Base-by-base conservation (phyloP, 2,797 vertebrate species). In the Pipistrellus pygmaeus region DNA sequence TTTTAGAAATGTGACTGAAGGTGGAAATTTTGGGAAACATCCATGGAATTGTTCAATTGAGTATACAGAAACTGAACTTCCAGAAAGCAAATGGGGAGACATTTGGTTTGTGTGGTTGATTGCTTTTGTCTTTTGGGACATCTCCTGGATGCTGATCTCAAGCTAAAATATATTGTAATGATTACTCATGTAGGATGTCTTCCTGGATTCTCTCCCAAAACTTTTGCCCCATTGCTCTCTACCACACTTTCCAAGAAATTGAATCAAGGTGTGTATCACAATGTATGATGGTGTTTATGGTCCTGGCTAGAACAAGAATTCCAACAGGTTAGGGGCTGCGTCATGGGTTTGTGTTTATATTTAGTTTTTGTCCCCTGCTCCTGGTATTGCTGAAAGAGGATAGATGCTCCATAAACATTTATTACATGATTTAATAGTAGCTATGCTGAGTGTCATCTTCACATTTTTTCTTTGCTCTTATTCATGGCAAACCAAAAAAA, bases 401-500 rank as follows among this genome's bases (percentile, higher is more conserved):
- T 8, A 77, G 27, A 55, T n/a, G 30, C 9, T 66, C 51, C 72
- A 17, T 76, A 90, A 76, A 69, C 75, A 48, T 17, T 76, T 75
- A 90, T 41, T 92, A 75, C 82, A 71, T 62, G 38, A 57, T 69
- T 83, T 35, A 80, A 48, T 69, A 83, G 27, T 60, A 51, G n/a
- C 55, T 73, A 8, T 69, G 20, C 35, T 87, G 48, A 41, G 9
- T 44, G 21, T 75, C 57, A 62, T 68, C 84, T 35, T 88, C 68
- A 80, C 32, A 66, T 73, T 57, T 51, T 62, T 62, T 44, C 83
- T 62, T 94, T 23, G 68, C 14, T 88, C 75, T 72, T 48, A 48
- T 27, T 86, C 41, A 53, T 41, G 38, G 60, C 25, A 41, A 71
- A 90, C 20, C 80, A 46, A 91, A 93, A 81, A 92, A 76, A 90